Conservation (phyloP, 2,113 vertebrate genomes). For the Myanophis thanlyinensis region DNA sequence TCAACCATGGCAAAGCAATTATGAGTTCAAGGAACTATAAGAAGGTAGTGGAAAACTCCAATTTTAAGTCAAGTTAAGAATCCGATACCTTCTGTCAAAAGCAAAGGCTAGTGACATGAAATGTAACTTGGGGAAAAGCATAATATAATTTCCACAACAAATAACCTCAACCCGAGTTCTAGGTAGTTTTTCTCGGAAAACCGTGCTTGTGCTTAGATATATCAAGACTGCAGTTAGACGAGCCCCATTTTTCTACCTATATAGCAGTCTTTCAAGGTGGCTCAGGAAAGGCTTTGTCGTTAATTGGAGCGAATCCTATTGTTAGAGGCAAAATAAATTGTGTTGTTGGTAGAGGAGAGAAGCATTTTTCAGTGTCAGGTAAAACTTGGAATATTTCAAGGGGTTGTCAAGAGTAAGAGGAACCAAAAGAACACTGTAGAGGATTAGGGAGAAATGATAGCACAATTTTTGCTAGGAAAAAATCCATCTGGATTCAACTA, state of each 20-base stretch:
- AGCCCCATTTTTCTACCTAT: conserved; percentile 33
- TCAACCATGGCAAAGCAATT: conserved; percentile 12
- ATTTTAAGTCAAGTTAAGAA: background rate
- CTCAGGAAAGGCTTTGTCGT: conserved; percentile 46
- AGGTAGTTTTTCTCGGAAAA: background rate
- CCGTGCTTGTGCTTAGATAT: background rate
- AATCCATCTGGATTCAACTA: background rate
- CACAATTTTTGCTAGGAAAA: conserved; percentile 10
- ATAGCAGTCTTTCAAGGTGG: conserved; percentile 28
- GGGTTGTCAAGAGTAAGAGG: background rate
- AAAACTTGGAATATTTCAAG: conserved; percentile 4
- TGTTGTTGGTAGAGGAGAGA: background rate
- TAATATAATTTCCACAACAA: background rate
- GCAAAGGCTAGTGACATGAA: background rate
- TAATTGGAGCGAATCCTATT: conserved; percentile 52
- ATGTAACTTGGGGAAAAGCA: accelerated
- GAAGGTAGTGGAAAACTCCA: background rate
- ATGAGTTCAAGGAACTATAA: background rate
- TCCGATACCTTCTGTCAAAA: conserved; percentile 20
- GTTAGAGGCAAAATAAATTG: conserved; percentile 18
- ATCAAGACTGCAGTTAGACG: conserved; percentile 34
- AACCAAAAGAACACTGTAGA: background rate
- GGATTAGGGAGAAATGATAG: background rate
- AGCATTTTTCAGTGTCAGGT: background rate
- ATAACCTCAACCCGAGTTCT: background rate